Percentiles rank a stretch among this genome's conserved stretches.
Evolutionary conservation across 2,797 vertebrate species (phyloP).

Genomic region (Pristis pectinata): DNA sequence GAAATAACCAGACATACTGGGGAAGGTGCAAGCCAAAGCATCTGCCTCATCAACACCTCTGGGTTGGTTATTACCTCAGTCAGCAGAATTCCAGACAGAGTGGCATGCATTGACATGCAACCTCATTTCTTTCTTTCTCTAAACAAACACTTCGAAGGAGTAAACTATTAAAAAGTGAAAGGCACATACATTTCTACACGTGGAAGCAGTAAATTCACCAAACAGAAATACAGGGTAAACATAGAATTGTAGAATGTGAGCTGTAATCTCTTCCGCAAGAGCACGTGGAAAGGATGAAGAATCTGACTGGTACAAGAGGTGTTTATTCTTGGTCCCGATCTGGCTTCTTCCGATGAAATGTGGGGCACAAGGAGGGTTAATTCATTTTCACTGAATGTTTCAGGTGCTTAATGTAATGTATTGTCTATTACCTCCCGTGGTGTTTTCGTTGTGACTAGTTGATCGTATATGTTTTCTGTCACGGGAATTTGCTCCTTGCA

Average conservation of each 20-base stretch:
- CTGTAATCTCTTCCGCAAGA: background rate
- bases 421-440: background rate
- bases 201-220: background rate
- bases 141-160: background rate
- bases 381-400: background rate
- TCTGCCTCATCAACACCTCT: background rate
- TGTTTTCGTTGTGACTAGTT: background rate
- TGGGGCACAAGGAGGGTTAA: background rate
- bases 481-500: background rate
- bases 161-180: background rate
- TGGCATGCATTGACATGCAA: background rate
- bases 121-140: background rate
- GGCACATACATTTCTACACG: background rate
- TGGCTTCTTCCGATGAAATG: background rate
- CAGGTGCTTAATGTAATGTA: background rate
- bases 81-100: background rate
- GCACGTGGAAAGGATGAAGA: background rate
- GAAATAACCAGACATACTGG: background rate
- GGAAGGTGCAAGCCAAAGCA: background rate
- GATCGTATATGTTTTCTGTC: background rate
- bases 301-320: background rate
- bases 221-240: background rate
- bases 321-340: background rate
- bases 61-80: background rate
- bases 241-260: background rate